These are phyloP conservation scores for Acanthoscelides obtectus DNA, from an alignment of 2,888 invertebrate genomes.

Conservation along the genomic window DNA sequence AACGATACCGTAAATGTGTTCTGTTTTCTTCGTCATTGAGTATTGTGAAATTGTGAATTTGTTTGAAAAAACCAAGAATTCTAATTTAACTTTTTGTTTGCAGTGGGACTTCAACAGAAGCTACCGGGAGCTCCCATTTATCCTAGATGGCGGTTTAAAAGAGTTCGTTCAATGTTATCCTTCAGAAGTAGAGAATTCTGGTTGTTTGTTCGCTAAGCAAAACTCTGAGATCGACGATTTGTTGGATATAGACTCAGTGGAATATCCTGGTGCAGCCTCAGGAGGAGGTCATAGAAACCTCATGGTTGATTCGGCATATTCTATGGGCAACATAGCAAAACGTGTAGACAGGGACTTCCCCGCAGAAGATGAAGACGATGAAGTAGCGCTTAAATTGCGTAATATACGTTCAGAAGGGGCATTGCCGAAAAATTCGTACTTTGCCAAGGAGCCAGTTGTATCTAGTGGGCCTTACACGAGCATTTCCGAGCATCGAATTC, in stretches of 20 bases:
- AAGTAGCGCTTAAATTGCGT: neutral
- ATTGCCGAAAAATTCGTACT: constrained; percentile 11
- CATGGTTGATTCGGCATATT: constrained; percentile 9
- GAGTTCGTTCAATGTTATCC: constrained; percentile 80
- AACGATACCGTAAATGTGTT: too few relatives aligned
- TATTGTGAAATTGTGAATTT: too few relatives aligned
- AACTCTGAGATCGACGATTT: constrained; percentile 50
- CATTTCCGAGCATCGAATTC: constrained; percentile 9
- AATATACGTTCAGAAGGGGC: constrained; percentile 13
- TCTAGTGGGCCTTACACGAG: constrained; percentile 10
- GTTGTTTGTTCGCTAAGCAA: constrained; percentile 46
- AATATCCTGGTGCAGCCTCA: constrained; percentile 52
- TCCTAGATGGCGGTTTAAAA: constrained; percentile 78
- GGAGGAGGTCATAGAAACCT: constrained; percentile 13
- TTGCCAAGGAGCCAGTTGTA: constrained; percentile 3
- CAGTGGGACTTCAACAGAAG: constrained; percentile 75
- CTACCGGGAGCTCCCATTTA: constrained; percentile 64
- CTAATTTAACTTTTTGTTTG: constrained; percentile 27
- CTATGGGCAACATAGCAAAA: constrained; percentile 7
- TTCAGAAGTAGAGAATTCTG: constrained; percentile 68
- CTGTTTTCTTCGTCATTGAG: too few relatives aligned
- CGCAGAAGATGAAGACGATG: neutral
- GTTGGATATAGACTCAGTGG: constrained; percentile 56
- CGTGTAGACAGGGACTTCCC: constrained; percentile 11
- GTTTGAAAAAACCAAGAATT: too few relatives aligned